These are phyloP conservation scores for Halotydeus destructor DNA, from an alignment of 1,140 invertebrate species.

Conservation along the genomic window DNA sequence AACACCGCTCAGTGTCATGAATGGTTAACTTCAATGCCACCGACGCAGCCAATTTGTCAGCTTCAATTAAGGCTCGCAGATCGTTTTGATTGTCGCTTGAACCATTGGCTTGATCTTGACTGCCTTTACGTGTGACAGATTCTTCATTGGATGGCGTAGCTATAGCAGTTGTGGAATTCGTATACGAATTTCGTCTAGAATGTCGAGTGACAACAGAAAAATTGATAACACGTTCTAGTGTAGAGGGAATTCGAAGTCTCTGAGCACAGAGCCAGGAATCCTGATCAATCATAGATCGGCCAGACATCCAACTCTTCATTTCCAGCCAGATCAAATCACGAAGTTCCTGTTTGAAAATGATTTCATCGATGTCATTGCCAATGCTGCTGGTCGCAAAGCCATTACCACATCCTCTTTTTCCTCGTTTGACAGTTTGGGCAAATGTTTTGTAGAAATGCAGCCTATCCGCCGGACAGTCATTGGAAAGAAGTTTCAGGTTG, in stretches of 20 bases:
- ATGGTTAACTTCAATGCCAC: conserved; percentile 1
- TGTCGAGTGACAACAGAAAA: neutral
- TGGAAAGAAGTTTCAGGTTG: neutral
- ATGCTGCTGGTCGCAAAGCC: neutral
- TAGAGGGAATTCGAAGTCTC: neutral
- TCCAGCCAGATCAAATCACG: conserved; percentile 3
- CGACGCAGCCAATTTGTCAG: neutral
- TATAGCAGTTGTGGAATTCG: neutral
- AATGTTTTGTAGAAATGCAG: conserved; percentile 1
- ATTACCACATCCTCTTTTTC: neutral
- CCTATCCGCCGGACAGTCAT: neutral
- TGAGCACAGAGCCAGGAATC: neutral
- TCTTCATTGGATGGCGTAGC: neutral
- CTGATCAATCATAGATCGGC: neutral
- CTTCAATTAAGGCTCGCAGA: neutral
- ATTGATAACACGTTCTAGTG: neutral
- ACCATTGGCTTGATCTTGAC: neutral
- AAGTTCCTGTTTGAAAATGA: conserved; percentile 1
- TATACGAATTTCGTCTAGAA: neutral
- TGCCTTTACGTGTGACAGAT: neutral
- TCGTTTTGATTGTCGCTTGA: neutral
- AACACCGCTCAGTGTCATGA: neutral
- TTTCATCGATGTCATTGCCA: neutral
- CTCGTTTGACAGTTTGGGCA: neutral
- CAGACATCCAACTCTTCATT: neutral